These are phyloP conservation scores for Xenus cinereus DNA, from an alignment of 2,113 vertebrate species.

Conservation along the genomic window DNA sequence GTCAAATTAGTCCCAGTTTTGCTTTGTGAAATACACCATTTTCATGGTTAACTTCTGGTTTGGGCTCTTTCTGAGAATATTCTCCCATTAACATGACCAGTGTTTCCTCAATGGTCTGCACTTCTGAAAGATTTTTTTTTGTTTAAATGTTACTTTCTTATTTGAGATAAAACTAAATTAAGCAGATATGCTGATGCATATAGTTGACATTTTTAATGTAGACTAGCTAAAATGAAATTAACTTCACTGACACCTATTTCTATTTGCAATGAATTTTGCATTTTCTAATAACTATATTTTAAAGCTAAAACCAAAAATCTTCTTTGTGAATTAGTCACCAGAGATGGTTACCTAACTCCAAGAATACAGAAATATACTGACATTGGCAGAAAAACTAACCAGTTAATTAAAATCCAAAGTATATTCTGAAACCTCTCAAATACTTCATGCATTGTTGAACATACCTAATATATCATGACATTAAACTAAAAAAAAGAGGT, in stretches of 20 bases:
- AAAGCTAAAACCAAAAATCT: neutral
- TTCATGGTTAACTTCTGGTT: neutral
- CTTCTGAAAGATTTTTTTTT: neutral
- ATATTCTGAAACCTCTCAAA: neutral
- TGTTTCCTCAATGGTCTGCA: neutral
- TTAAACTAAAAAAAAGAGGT: neutral
- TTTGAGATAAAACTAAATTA: neutral
- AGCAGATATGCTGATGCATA: neutral
- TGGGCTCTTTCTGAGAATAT: neutral
- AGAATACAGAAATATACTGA: neutral
- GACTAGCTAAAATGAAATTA: neutral
- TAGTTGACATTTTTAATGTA: neutral
- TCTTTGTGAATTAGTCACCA: neutral
- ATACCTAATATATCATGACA: neutral
- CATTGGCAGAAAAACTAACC: neutral
- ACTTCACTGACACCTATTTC: neutral
- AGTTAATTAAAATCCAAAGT: constrained; percentile 1
- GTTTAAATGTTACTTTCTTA: neutral
- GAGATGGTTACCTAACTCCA: neutral
- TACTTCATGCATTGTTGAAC: neutral
- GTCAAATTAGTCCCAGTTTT: neutral
- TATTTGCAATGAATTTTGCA: neutral
- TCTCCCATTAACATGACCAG: neutral
- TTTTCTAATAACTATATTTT: neutral
- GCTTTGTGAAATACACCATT: neutral